Evolutionary conservation across 2,888 invertebrate species (phyloP).

Genomic region (Cosmia pyralina): DNA sequence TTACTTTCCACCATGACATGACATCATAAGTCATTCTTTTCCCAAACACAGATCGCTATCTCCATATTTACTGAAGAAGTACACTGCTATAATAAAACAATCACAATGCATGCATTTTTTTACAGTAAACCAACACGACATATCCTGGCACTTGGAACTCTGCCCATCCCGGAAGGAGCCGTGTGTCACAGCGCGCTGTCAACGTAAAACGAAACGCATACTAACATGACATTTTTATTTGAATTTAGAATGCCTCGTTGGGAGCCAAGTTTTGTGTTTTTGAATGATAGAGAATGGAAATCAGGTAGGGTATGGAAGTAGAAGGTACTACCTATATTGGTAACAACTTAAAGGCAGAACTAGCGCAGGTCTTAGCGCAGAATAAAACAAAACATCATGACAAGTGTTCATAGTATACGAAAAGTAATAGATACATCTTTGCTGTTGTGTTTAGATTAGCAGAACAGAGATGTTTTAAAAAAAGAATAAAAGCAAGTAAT

Average conservation of each 20-base stretch:
- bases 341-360: too few species aligned
- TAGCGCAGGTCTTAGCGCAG: not conserved
- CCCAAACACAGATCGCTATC: not conserved
- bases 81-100: constrained; percentile 23
- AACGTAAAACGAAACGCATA: constrained; percentile 40
- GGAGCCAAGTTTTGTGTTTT: constrained; percentile 13
- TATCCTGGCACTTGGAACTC: constrained; percentile 47
- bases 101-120: constrained; percentile 33
- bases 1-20: not conserved
- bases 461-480: not conserved
- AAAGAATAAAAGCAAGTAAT: not conserved
- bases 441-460: not conserved
- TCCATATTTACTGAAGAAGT: not conserved
- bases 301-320: constrained; percentile 7
- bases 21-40: not conserved
- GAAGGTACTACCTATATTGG: not conserved
- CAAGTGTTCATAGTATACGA: too few species aligned
- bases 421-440: not conserved
- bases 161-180: constrained; percentile 54
- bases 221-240: constrained; percentile 44
- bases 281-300: not conserved
- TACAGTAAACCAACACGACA: constrained; percentile 39
- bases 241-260: constrained; percentile 32
- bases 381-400: not conserved
- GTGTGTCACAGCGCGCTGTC: constrained; percentile 46